These are phyloP conservation scores for Aspidiotus destructor DNA, from an alignment of 2,888 invertebrate genomes.

Conservation along the genomic window DNA sequence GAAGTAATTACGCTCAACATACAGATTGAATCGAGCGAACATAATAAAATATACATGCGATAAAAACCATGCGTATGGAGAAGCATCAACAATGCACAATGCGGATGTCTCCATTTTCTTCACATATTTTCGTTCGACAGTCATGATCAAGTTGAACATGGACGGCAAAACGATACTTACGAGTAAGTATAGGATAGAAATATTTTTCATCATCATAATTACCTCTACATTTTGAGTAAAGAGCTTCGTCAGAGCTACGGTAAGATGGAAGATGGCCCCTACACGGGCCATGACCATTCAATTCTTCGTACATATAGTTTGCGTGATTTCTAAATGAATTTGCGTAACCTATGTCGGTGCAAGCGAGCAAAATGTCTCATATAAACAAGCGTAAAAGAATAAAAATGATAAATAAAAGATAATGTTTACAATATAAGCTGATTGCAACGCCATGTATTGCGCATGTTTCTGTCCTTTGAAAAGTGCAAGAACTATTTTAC, in stretches of 20 bases:
- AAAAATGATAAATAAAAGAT: constrained; percentile 3
- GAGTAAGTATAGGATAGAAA: too few relatives aligned
- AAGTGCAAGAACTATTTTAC: too few relatives aligned
- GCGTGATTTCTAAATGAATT: constrained; percentile 50
- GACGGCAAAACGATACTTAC: constrained; percentile 3
- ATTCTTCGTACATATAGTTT: constrained; percentile 82
- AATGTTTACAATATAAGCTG: not conserved
- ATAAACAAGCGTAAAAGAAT: not conserved
- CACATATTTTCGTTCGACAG: not conserved
- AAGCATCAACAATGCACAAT: too few relatives aligned
- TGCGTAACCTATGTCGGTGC: constrained; percentile 45
- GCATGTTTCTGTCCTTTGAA: too few relatives aligned
- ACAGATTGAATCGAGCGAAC: too few relatives aligned
- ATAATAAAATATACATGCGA: too few relatives aligned
- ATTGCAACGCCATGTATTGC: too few relatives aligned
- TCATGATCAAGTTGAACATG: not conserved
- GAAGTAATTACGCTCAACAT: not conserved
- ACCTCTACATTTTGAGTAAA: constrained; percentile 46
- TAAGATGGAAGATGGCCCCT: constrained; percentile 49
- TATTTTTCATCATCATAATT: constrained; percentile 16
- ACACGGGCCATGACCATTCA: constrained; percentile 52
- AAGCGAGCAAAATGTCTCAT: constrained; percentile 47
- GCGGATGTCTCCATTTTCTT: too few relatives aligned
- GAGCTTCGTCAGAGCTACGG: constrained; percentile 56
- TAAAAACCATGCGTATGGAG: too few relatives aligned